These are phyloP conservation scores for Glyphotaelius pellucidus DNA, from an alignment of 2,888 invertebrate genomes.

Conservation along the genomic window DNA sequence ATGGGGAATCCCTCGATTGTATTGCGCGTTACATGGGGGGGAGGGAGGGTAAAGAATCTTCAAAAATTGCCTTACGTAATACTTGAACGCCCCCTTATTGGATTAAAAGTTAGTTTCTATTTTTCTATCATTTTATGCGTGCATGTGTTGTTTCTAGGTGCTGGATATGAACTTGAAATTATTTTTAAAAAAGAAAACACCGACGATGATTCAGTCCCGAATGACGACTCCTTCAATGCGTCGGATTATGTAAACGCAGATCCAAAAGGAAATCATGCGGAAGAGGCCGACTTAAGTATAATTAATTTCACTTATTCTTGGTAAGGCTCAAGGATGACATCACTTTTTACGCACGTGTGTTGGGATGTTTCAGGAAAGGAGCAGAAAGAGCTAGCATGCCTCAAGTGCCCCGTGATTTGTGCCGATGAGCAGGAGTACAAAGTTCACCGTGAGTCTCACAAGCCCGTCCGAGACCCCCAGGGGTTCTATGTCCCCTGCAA, in stretches of 20 bases:
- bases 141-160: not conserved
- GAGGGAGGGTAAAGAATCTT: too few species aligned
- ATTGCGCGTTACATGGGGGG: too few species aligned
- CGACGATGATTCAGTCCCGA: not conserved
- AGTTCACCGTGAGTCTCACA: not conserved
- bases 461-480: not conserved
- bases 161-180: not conserved
- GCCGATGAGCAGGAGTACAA: not conserved
- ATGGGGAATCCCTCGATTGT: too few species aligned
- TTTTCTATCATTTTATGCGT: not conserved
- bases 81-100: too few species aligned
- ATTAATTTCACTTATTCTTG: not conserved
- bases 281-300: not conserved
- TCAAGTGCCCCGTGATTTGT: not conserved
- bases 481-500: not conserved
- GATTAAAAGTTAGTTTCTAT: not conserved
- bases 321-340: not conserved
- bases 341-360: not conserved
- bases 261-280: not conserved
- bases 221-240: not conserved
- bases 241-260: not conserved
- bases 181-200: not conserved
- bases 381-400: not conserved
- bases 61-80: too few species aligned
- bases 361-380: slow-evolving; percentile 2